These are phyloP conservation scores for Orchesella cincta DNA, from an alignment of 1,140 invertebrate genomes.

Conservation along the genomic window DNA sequence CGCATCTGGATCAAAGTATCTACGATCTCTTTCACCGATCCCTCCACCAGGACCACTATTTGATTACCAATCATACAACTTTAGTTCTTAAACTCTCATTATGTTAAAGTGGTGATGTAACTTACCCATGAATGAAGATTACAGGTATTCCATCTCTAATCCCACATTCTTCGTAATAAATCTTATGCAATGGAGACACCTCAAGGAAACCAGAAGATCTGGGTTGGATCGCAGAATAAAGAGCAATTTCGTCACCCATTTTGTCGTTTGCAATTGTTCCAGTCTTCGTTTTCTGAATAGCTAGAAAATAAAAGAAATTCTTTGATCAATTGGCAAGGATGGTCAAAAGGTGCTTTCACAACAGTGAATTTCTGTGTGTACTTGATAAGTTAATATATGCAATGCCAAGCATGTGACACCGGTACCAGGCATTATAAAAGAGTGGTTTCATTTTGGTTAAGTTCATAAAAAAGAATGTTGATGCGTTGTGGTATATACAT, in stretches of 20 bases:
- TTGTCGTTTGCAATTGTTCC: too few relatives aligned
- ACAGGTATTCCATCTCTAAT: conserved; percentile 55
- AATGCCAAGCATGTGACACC: too few relatives aligned
- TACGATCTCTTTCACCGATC: conserved; percentile 51
- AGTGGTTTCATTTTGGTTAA: too few relatives aligned
- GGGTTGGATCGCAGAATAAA: conserved; percentile 34
- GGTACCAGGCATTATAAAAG: too few relatives aligned
- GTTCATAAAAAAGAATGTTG: too few relatives aligned
- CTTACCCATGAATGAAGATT: conserved; percentile 41
- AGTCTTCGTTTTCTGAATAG: neutral
- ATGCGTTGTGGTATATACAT: too few relatives aligned
- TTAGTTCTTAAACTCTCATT: too few relatives aligned
- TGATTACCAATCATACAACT: conserved; percentile 50
- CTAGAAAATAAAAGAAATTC: neutral
- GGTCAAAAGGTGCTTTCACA: too few relatives aligned
- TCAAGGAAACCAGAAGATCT: conserved; percentile 11
- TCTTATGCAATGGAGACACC: conserved; percentile 54
- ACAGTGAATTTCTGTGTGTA: too few relatives aligned
- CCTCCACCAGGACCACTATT: conserved; percentile 57
- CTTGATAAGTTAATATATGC: too few relatives aligned
- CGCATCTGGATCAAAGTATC: conserved; percentile 55
- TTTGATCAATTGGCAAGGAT: too few relatives aligned
- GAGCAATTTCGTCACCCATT: conserved; percentile 6
- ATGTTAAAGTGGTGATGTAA: too few relatives aligned
- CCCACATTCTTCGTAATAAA: conserved; percentile 57